phyloP scores from a whole-genome alignment of 2,113 vertebrate genomes.

The Proteles cristata region DNA sequence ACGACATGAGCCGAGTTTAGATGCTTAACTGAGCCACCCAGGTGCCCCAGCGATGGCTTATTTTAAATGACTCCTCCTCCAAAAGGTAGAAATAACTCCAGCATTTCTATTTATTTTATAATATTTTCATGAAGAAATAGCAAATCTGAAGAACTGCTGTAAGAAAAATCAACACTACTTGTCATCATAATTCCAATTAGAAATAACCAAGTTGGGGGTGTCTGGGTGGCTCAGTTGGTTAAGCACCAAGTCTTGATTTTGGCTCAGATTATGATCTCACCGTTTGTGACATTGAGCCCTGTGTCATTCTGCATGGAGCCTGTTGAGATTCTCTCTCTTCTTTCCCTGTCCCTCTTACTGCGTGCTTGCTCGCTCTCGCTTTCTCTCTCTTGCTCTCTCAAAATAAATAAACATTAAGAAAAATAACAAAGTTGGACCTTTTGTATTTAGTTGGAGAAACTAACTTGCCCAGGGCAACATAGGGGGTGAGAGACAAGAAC shows the following conservation, averaged over 20 bases:
- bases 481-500: neutral
- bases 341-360: too few relatives aligned
- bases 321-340: too few relatives aligned
- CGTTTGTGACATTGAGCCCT: too few relatives aligned
- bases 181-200: neutral
- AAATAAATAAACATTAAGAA: neutral
- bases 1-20: too few relatives aligned
- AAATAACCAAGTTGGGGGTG: neutral
- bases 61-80: neutral
- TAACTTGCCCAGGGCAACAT: neutral
- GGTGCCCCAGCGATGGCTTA: neutral
- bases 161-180: neutral
- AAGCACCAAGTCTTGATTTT: too few relatives aligned
- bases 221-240: too few relatives aligned
- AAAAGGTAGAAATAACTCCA: neutral
- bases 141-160: neutral
- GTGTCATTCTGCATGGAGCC: too few relatives aligned
- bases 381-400: too few relatives aligned
- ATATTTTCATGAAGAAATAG: constrained; percentile 4
- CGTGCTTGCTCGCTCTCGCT: too few relatives aligned
- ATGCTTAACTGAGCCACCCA: too few relatives aligned
- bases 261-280: too few relatives aligned
- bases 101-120: neutral
- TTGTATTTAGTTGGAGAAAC: constrained; percentile 9
- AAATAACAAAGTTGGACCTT: neutral